Conservation (phyloP, 2,797 vertebrate species). For the Ficedula albicollis region DNA sequence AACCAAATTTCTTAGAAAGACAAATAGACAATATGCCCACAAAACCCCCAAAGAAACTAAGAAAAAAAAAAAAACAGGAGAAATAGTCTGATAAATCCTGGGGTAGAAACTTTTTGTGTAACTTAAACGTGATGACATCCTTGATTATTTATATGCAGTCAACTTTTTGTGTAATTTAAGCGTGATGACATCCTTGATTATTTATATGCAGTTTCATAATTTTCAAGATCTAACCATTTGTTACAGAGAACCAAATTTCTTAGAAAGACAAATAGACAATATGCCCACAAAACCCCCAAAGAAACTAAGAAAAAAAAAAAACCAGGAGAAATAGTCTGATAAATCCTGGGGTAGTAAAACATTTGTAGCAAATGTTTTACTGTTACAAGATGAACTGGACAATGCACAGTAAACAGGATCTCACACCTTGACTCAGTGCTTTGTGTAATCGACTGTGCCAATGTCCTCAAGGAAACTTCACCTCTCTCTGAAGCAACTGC, state of each 20-base stretch:
- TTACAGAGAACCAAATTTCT: not conserved
- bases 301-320: not conserved
- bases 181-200: not conserved
- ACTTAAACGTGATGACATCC: no score
- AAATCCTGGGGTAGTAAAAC: not conserved
- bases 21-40: not conserved
- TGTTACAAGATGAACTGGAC: not conserved
- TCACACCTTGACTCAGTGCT: not conserved
- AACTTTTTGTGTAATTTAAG: not conserved
- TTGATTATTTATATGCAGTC: no score
- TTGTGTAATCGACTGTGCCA: not conserved
- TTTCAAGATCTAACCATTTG: not conserved
- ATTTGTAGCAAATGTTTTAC: not conserved
- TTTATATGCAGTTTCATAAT: not conserved
- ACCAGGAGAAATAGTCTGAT: not conserved
- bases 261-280: not conserved
- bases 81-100: not conserved
- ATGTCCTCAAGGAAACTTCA: not conserved
- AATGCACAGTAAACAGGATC: not conserved
- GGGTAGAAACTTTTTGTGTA: no score
- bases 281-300: accelerated
- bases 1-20: not conserved
- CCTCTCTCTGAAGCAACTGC: accelerated
- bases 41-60: not conserved
- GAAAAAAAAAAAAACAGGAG: not conserved